Conservation (phyloP, 1,140 invertebrate genomes). For the Xylocopa sonorina region DNA sequence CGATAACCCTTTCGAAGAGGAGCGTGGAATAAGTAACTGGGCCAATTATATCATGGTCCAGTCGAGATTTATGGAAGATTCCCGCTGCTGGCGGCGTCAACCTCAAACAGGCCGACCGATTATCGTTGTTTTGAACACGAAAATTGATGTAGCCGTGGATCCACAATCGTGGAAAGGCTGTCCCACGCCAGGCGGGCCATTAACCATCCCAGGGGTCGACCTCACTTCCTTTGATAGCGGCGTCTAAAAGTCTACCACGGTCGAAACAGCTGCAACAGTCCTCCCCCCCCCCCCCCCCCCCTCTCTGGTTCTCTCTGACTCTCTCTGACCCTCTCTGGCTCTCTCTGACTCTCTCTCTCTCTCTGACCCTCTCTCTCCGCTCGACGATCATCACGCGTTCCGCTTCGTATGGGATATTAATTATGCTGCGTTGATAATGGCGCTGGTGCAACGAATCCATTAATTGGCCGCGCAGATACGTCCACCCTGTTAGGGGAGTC, state of each 20-base stretch:
- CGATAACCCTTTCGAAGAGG: too few relatives aligned
- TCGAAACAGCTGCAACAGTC: slow-evolving; percentile 48
- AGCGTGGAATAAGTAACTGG: too few relatives aligned
- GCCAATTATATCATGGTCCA: too few relatives aligned
- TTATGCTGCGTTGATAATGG: slow-evolving; percentile 63
- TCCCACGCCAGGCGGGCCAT: slow-evolving; percentile 59
- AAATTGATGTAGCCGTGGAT: not conserved
- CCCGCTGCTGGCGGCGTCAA: too few relatives aligned
- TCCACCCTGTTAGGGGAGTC: slow-evolving; percentile 10
- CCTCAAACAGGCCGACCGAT: not conserved
- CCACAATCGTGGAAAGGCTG: slow-evolving; percentile 47
- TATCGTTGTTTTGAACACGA: not conserved
- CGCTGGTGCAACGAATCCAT: slow-evolving; percentile 59
- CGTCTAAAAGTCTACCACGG: slow-evolving; percentile 71
- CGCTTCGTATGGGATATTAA: slow-evolving; percentile 62
- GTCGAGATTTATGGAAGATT: too few relatives aligned
- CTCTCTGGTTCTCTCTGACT: too few relatives aligned
- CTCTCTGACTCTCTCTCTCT: too few relatives aligned
- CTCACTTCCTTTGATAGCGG: slow-evolving; percentile 80
- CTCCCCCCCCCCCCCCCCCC: slow-evolving; percentile 50
- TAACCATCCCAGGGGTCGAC: slow-evolving; percentile 72
- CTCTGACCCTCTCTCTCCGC: not conserved
- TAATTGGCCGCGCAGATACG: slow-evolving; percentile 65
- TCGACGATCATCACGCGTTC: slow-evolving; percentile 43
- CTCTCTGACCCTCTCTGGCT: too few relatives aligned